Evolutionary conservation across 2,113 vertebrate genomes (phyloP), one percentile per base, ranked within the genome.

Genomic region (Glaucomys volans): DNA sequence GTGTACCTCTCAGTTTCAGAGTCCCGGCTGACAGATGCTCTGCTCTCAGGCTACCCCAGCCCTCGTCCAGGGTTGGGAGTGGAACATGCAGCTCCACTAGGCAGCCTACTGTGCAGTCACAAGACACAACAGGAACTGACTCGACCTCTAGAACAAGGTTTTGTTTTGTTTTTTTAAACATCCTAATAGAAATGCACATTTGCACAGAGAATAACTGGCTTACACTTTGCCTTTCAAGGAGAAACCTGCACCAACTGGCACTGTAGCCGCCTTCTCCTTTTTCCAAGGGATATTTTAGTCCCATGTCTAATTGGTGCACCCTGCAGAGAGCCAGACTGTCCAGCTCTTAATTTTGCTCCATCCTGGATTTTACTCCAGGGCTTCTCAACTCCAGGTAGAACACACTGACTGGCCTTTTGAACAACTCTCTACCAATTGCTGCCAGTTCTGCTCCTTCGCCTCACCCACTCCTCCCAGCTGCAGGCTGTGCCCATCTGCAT

Each of bases 1-100:
- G 3, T 4, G 14, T 11, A 6, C 12, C 1, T 12, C 20, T 35
- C 32, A 14, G 2, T 42, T 69, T 44, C 37, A 75, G 44, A 93
- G 59, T 13, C 86, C 40, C 37, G 20, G 12, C 32, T 47, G 35
- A 35, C 50, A 40, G 42, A 17, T 24, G 20, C 57, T 79, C 52
- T 6, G 18, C 37, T n/a, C 4, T 2, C 1, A 9, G 57, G 26
- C 24, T 14, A 50, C 32, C 26, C 3, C 13, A 0, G 6, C 1
- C 83, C 62, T 18, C 28, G 50, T 24, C 67, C 3, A 1, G 59
- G n/a, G 13, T 16, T 40, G 32, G 8, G 8, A 6, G 18, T 66
- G 13, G 47, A 62, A 24, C 5, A 59, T 52, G 3, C 2, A 8
- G 57, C 28, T 59, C 28, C 32, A 54, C 71, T 5, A 26, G 71